Evolutionary conservation across 2,797 vertebrate genomes (phyloP), one percentile per base, ranked within the genome.

Genomic region (Emys orbicularis): DNA sequence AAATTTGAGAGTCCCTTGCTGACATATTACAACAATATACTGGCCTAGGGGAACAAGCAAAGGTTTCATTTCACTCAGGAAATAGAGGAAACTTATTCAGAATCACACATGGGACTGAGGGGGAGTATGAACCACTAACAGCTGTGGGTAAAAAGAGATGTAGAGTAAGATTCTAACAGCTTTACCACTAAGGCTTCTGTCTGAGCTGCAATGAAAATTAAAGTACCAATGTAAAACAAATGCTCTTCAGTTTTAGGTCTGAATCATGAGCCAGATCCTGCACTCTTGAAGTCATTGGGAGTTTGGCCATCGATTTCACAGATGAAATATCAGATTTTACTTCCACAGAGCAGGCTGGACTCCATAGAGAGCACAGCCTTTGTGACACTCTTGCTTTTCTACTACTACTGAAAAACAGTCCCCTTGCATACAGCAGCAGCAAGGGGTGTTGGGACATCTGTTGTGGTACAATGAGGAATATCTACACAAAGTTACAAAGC

Each of bases 21-120:
- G 83, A 81, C 88, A 79, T 4, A 0, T 50, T 85, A 1, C 57
- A 76, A 87, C 56, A 94, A 89, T 41, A 49, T 5, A 10, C 1
- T 72, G 79, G 41, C 31, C 53, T n/a, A 90, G 23, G 56, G 56
- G 61, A 21, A 15, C n/a, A 12, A 87, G 80, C 37, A 83, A 79
- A 88, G 86, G 84, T 68, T 31, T 83, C 31, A 92, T 84, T 90
- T 92, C 52, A 83, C 41, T 79, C 37, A 82, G 57, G 16, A 92
- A 12, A 8, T 19, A 83, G 7, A 8, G 11, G 81, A 92, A 82
- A 87, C 84, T 47, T 47, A 90, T 88, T 87, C 44, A 4, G 92
- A 41, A 6, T 44, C 49, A 12, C 44, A 23, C 76, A 83, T 87
- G 59, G 12, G 18, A 91, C 19, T 72, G 21, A 49, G 54, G 54